A percentile compares a stretch with the other conserved stretches of the same genome.
Evolutionary conservation across 1,140 invertebrate genomes (phyloP).

Genomic region (Ostrea denselamellosa): DNA sequence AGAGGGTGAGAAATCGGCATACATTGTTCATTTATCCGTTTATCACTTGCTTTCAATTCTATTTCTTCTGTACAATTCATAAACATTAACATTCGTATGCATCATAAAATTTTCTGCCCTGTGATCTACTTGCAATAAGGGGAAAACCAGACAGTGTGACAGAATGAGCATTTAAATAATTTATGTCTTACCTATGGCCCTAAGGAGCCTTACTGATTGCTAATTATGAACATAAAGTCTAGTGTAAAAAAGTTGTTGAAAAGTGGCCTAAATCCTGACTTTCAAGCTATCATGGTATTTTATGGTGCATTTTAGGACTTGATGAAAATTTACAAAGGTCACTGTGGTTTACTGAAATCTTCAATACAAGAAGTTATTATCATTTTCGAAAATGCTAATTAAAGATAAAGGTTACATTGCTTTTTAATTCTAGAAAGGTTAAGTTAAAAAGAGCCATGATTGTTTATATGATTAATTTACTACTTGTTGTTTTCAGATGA

Average conservation of each 20-base stretch:
- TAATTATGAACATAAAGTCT: background rate
- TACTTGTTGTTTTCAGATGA: no score
- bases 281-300: background rate
- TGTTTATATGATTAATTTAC: no score
- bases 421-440: no score
- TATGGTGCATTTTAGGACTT: background rate
- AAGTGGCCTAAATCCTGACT: background rate
- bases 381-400: no score
- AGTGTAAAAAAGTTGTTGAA: background rate
- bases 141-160: background rate
- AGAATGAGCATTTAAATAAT: background rate
- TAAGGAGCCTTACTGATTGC: background rate
- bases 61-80: no score
- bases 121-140: no score
- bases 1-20: no score
- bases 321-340: background rate
- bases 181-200: background rate
- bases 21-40: no score
- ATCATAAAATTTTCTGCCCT: background rate
- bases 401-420: no score
- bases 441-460: no score
- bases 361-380: no score
- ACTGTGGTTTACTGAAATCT: background rate
- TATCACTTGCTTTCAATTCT: no score
- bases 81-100: background rate